These are phyloP conservation scores for Urophycis tenuis DNA, from an alignment of 2,797 vertebrate genomes.

Conservation along the genomic window DNA sequence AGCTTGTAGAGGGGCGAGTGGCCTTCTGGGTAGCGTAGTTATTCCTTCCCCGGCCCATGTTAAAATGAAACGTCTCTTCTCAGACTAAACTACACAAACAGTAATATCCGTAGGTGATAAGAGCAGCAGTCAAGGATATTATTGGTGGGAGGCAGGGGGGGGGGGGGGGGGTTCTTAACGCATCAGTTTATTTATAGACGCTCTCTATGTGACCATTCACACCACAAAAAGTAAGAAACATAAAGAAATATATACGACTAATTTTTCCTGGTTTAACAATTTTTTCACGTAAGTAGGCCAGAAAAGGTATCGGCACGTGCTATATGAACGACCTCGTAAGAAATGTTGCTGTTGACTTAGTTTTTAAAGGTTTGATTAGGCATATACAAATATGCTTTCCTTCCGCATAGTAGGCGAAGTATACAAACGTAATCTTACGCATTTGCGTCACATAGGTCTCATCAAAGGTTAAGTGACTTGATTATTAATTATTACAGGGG, in stretches of 20 bases:
- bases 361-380: neutral
- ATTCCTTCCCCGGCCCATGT: neutral
- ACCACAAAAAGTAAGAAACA: neutral
- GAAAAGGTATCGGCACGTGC: no score
- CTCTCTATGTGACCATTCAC: neutral
- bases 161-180: slow-evolving; percentile 39
- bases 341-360: neutral
- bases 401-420: neutral
- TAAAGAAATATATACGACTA: neutral
- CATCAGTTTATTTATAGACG: slow-evolving; percentile 64
- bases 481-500: neutral
- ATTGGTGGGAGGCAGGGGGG: slow-evolving; percentile 51
- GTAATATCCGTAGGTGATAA: slow-evolving; percentile 59
- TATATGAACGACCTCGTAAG: neutral
- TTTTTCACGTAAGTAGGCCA: neutral
- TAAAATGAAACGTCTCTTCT: neutral
- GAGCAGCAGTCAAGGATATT: slow-evolving; percentile 57
- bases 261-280: neutral
- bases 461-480: neutral
- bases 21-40: slow-evolving; percentile 76
- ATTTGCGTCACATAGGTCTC: neutral
- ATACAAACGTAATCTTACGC: neutral
- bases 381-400: neutral
- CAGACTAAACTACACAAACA: slow-evolving; percentile 70
- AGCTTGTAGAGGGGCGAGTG: slow-evolving; percentile 54